Percentiles rank a stretch among this genome's conserved stretches.
Conservation (phyloP, 2,797 vertebrate genomes). For the Myotis planiceps region DNA sequence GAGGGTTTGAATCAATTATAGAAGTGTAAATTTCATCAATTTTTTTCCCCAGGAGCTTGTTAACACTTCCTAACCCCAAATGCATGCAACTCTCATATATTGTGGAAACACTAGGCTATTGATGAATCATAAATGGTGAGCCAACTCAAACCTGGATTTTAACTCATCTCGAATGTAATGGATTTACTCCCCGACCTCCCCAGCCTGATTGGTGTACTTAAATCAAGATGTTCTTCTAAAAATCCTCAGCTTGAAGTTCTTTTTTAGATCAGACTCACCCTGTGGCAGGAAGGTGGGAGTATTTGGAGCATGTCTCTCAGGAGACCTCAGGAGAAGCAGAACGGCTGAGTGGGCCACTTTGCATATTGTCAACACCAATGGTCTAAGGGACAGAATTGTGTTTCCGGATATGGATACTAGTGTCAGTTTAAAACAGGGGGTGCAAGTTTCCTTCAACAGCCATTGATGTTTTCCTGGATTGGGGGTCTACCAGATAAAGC, state of each 20-base stretch:
- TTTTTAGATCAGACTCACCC: not conserved
- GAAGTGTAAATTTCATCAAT: constrained; percentile 40
- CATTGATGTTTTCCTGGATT: not conserved
- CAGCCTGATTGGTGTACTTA: not conserved
- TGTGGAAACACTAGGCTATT: not conserved
- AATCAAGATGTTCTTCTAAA: not conserved
- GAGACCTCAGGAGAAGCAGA: not conserved
- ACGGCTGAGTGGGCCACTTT: not conserved
- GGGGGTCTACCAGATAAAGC: not conserved
- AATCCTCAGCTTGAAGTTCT: not conserved
- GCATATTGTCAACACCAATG: not conserved
- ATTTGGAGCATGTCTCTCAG: not conserved
- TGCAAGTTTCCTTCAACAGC: not conserved
- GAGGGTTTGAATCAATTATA: not conserved
- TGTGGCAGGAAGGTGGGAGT: not conserved
- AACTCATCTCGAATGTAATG: not conserved
- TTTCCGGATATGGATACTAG: not conserved
- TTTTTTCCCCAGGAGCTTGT: not conserved
- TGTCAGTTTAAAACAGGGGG: not conserved
- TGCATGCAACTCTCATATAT: not conserved
- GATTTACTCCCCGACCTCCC: not conserved
- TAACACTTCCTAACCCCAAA: not conserved
- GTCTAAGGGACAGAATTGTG: not conserved
- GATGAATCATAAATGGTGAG: not conserved
- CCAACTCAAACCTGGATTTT: not conserved